Conservation (phyloP, 2,113 vertebrate genomes). For the Coryphaenoides rupestris region DNA sequence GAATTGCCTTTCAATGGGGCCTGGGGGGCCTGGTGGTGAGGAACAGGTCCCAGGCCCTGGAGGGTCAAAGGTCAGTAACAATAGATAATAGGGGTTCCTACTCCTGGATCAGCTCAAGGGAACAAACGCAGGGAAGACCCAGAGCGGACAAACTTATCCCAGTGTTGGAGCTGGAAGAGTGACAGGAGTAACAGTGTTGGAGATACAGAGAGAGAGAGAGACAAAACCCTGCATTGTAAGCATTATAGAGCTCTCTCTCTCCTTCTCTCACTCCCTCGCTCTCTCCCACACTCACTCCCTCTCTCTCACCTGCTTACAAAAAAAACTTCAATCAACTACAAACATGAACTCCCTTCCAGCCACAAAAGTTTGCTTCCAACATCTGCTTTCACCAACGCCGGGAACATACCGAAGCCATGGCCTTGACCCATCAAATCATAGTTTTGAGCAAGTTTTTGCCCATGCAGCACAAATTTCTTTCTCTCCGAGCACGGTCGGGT, state of each 20-base stretch:
- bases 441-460: no score
- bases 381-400: conserved; percentile 11
- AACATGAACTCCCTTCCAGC: neutral
- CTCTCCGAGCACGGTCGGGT: no score
- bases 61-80: conserved; percentile 50
- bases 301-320: no score
- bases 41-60: conserved; percentile 64
- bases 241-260: conserved; percentile 7
- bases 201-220: conserved; percentile 2
- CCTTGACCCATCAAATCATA: neutral
- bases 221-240: conserved; percentile 14
- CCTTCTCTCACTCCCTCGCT: neutral
- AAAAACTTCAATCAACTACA: neutral
- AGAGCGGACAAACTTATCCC: conserved; percentile 42
- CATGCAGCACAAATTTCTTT: no score
- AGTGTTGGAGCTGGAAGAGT: conserved; percentile 34
- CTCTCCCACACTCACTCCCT: neutral
- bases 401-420: conserved; percentile 11
- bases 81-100: conserved; percentile 53
- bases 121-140: conserved; percentile 51
- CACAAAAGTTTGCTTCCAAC: no score
- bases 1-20: conserved; percentile 36
- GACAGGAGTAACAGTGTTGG: conserved; percentile 30
- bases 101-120: conserved; percentile 58
- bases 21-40: conserved; percentile 30